Evolutionary conservation across 2,888 invertebrate species (phyloP).

Genomic region (Drosophila nr. perissopoda): DNA sequence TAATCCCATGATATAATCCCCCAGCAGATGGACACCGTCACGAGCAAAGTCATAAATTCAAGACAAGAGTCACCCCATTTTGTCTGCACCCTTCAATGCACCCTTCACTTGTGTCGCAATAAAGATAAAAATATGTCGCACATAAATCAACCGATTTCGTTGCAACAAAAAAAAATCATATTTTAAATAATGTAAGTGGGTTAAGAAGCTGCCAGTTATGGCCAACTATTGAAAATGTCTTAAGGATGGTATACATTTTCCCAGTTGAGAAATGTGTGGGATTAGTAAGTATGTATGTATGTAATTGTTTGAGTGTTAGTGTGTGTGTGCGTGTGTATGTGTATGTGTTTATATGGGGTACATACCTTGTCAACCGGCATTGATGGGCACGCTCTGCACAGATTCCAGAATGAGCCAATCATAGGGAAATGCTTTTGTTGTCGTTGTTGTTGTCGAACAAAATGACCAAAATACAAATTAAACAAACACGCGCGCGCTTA

Average conservation of each 20-base stretch:
- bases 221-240: conserved; percentile 6
- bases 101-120: conserved; percentile 64
- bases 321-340: not conserved
- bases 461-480: conserved; percentile 66
- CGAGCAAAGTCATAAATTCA: conserved; percentile 57
- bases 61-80: conserved; percentile 60
- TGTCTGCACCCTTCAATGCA: conserved; percentile 30
- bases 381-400: conserved; percentile 98
- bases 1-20: conserved; percentile 56
- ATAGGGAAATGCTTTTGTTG: conserved; percentile 87
- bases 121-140: conserved; percentile 69
- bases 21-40: conserved; percentile 52
- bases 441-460: conserved; percentile 59
- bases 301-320: too few species aligned
- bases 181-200: conserved; percentile 52
- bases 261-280: not conserved
- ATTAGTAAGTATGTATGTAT: not conserved
- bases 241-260: not conserved
- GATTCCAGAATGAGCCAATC: conserved; percentile 99
- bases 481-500: conserved; percentile 66
- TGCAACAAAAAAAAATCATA: conserved; percentile 20
- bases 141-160: conserved; percentile 65
- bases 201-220: conserved; percentile 50
- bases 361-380: conserved; percentile 97
- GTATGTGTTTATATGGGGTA: not conserved